Percentiles rank a stretch among this genome's conserved stretches.
Conservation (phyloP, 2,888 invertebrate genomes). For the Tetragnatha montana region DNA sequence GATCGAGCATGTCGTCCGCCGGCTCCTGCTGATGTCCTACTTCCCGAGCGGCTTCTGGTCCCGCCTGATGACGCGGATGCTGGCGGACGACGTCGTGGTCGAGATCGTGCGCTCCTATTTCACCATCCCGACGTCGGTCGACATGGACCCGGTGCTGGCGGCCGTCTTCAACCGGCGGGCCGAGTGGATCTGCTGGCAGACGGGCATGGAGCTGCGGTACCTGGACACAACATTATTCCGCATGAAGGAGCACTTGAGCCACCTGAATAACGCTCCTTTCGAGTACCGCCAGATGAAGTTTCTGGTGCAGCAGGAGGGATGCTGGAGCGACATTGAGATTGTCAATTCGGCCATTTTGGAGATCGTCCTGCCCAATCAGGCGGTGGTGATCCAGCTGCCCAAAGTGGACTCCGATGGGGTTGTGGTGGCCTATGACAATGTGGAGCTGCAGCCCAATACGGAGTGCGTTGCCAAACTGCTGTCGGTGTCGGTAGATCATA, state of each 20-base stretch:
- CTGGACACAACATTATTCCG: conserved; percentile 86
- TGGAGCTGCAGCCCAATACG: conserved; percentile 83
- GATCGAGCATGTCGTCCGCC: conserved; percentile 75
- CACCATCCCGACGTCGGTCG: conserved; percentile 83
- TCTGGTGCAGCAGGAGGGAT: conserved; percentile 84
- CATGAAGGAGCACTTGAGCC: conserved; percentile 77
- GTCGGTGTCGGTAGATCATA: conserved; percentile 93
- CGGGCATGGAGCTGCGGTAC: conserved; percentile 90
- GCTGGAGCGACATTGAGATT: conserved; percentile 90
- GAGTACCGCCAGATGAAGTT: conserved; percentile 78
- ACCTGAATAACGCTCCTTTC: conserved; percentile 75
- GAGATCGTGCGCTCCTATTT: conserved; percentile 86
- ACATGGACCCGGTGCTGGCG: conserved; percentile 76
- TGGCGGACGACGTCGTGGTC: conserved; percentile 90
- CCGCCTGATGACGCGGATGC: conserved; percentile 90
- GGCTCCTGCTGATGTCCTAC: conserved; percentile 94
- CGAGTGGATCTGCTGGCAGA: conserved; percentile 96
- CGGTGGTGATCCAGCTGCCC: conserved; percentile 80
- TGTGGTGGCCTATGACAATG: conserved; percentile 60
- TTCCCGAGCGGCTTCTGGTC: conserved; percentile 99
- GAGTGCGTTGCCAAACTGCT: conserved; percentile 88
- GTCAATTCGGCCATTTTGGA: conserved; percentile 89
- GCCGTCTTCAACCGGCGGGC: conserved; percentile 77
- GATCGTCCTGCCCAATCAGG: conserved; percentile 86
- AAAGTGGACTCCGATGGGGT: conserved; percentile 74